phyloP scores from a whole-genome alignment of 2,113 vertebrate species.

The Tricholaema leucomelas region DNA sequence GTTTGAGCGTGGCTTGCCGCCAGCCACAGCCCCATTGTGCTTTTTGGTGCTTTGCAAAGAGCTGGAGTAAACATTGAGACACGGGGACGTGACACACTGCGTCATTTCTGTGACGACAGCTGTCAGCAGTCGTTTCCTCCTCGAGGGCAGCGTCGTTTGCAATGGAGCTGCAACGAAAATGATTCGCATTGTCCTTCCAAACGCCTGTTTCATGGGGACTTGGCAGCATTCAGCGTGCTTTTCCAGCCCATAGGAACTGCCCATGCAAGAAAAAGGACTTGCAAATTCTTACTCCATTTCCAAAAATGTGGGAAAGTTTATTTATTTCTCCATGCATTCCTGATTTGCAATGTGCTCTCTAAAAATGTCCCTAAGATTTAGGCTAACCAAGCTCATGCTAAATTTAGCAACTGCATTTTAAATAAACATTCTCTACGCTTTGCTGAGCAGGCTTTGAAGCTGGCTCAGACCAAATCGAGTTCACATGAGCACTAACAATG shows the following conservation, averaged over 20 bases:
- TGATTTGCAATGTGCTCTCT: constrained; percentile 86
- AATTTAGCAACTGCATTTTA: constrained; percentile 85
- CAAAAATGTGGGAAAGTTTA: constrained; percentile 93
- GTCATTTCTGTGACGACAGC: background rate
- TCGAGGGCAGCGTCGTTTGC: background rate
- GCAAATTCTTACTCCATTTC: constrained; percentile 78
- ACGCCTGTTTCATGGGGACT: background rate
- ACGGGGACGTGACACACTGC: background rate
- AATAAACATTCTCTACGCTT: constrained; percentile 78
- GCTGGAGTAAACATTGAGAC: constrained; percentile 29
- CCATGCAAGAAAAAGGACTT: constrained; percentile 78
- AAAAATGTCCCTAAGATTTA: constrained; percentile 75
- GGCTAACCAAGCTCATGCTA: constrained; percentile 80
- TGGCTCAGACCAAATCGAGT: background rate
- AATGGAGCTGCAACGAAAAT: background rate
- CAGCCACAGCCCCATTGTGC: background rate
- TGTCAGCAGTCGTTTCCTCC: constrained; percentile 18
- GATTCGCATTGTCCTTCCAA: background rate
- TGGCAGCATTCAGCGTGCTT: background rate
- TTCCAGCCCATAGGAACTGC: background rate
- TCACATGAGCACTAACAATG: constrained; percentile 27
- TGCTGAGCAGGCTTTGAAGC: constrained; percentile 62
- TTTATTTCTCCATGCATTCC: constrained; percentile 97
- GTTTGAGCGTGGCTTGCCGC: background rate
- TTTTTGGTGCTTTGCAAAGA: background rate